Evolutionary conservation across 2,113 vertebrate species (phyloP).

Genomic region (Grantiella picta): DNA sequence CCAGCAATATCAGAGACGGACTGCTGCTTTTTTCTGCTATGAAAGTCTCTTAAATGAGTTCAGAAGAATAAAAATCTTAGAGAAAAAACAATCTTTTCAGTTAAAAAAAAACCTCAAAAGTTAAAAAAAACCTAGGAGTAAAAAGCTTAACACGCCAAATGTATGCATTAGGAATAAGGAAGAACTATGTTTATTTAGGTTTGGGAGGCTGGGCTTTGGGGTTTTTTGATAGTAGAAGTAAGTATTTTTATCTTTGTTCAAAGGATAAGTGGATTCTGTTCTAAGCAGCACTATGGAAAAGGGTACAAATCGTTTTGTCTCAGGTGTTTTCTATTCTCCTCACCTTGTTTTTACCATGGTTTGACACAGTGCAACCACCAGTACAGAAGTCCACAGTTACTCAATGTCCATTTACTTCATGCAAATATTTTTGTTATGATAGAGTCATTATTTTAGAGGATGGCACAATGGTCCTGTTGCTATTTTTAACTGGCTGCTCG

Average conservation of each 20-base stretch:
- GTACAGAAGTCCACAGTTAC: conserved; percentile 34
- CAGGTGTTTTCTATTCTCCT: not conserved
- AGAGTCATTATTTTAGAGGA: not conserved
- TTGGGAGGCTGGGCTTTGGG: not conserved
- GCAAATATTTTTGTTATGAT: conserved; percentile 51
- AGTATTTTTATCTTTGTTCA: not conserved
- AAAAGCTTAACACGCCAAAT: not conserved
- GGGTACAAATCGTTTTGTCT: not conserved
- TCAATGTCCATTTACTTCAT: conserved; percentile 5
- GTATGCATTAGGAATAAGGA: not conserved
- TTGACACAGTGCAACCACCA: not conserved
- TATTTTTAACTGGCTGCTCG: conserved; percentile 29
- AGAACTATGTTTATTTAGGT: not conserved
- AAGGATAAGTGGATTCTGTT: not conserved
- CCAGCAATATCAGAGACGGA: not conserved
- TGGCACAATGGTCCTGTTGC: conserved; percentile 27
- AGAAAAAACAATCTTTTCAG: too few species aligned
- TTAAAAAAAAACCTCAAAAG: too few species aligned
- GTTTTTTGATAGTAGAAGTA: not conserved
- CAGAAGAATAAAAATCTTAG: not conserved
- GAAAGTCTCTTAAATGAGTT: not conserved
- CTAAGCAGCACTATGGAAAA: not conserved
- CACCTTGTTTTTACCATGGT: not conserved
- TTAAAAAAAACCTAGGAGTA: too few species aligned
- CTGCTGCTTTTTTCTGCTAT: not conserved